phyloP scores from a whole-genome alignment of 1,140 invertebrate species.

The Lucilia cuprina region DNA sequence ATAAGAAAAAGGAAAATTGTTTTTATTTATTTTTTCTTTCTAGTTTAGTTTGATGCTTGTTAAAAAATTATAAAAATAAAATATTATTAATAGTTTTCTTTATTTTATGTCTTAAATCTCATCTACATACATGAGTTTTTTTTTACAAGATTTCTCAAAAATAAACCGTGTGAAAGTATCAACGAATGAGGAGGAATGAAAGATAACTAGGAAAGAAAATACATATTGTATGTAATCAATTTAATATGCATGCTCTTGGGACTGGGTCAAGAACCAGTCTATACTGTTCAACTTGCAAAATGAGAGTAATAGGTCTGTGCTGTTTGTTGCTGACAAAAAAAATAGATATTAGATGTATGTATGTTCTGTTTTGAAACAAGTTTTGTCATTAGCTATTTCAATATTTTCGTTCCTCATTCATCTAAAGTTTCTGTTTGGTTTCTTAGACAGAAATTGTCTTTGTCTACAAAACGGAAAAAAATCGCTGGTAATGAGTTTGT shows the following conservation, averaged over 20 bases:
- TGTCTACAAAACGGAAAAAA: not conserved
- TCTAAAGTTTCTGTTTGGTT: not conserved
- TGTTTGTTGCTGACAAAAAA: not conserved
- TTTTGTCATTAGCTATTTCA: not conserved
- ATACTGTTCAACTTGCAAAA: not conserved
- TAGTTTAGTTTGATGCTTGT: not conserved
- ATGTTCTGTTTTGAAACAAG: not conserved
- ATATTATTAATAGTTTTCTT: not conserved
- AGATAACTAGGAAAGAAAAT: not conserved
- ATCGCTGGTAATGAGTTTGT: not conserved
- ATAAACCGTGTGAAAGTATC: constrained; percentile 13
- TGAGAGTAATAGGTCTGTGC: not conserved
- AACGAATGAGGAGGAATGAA: not conserved
- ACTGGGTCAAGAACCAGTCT: constrained; percentile 7
- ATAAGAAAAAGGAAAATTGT: not conserved
- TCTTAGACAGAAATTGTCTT: not conserved
- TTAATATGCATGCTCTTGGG: not conserved
- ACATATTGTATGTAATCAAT: not conserved
- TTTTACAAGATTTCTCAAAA: not conserved
- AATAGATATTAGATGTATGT: too few relatives aligned
- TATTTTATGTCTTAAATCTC: not conserved
- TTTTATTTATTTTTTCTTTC: not conserved
- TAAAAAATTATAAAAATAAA: not conserved
- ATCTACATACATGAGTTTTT: not conserved
- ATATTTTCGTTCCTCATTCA: not conserved